Percentiles rank a stretch among this genome's conserved stretches.
These are phyloP conservation scores for Zoanthus gigantus DNA, from an alignment of 92 coral and sea anemone species.

Conservation along the genomic window DNA sequence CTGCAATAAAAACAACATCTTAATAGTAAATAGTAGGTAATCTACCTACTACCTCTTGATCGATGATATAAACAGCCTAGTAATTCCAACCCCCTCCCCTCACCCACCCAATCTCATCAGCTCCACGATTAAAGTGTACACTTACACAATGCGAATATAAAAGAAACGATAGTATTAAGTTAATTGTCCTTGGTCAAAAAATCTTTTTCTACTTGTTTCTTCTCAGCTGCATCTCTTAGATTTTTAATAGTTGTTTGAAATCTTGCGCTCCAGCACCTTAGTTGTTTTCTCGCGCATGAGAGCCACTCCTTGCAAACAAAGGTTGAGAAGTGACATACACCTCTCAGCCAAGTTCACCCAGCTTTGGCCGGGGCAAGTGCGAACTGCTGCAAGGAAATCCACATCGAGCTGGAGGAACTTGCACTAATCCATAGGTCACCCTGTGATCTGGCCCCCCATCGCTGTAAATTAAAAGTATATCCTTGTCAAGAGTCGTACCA, in stretches of 20 bases:
- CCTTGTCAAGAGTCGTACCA: neutral
- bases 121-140: slow-evolving; percentile 8
- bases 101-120: neutral
- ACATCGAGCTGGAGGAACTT: neutral
- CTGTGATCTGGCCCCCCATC: slow-evolving; percentile 39
- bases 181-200: slow-evolving; percentile 6
- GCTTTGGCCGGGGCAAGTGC: no score
- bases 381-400: neutral
- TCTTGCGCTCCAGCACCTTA: neutral
- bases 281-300: neutral
- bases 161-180: slow-evolving; percentile 1
- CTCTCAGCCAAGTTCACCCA: neutral
- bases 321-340: slow-evolving; percentile 16
- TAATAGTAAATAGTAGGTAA: slow-evolving; percentile 9
- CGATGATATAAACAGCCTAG: neutral
- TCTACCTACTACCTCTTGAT: neutral
- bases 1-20: neutral
- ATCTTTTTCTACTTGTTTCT: neutral
- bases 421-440: slow-evolving; percentile 25
- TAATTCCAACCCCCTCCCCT: slow-evolving; percentile 5
- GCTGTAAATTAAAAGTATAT: slow-evolving; percentile 1
- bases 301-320: neutral
- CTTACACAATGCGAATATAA: slow-evolving; percentile 8
- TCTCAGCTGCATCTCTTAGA: slow-evolving; percentile 6
- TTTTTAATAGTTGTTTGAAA: neutral